These are phyloP conservation scores for Pseudomyrmex pallidus DNA, from an alignment of 1,140 invertebrate species.

Conservation along the genomic window DNA sequence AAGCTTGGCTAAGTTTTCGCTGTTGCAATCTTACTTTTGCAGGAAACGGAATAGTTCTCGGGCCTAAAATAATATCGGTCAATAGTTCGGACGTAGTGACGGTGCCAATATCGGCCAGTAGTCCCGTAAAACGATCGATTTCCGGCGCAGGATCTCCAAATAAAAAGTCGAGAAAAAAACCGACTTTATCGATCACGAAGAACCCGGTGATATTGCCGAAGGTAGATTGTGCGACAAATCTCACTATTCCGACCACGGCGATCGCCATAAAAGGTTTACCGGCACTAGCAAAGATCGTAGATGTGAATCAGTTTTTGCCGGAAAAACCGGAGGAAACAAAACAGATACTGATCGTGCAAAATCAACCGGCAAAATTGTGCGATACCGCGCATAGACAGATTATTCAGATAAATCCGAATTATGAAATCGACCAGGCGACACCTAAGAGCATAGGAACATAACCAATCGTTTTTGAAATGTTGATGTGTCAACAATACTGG, in stretches of 20 bases:
- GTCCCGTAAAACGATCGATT: conserved; percentile 38
- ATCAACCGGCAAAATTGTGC: conserved; percentile 52
- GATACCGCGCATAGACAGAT: conserved; percentile 66
- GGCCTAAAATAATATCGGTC: conserved; percentile 76
- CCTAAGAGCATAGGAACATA: conserved; percentile 73
- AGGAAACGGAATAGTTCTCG: conserved; percentile 75
- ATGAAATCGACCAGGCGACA: conserved; percentile 70
- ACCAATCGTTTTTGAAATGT: conserved; percentile 16
- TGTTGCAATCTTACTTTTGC: conserved; percentile 10
- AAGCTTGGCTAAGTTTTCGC: no score
- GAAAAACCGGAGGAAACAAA: conserved; percentile 64
- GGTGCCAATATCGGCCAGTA: conserved; percentile 38
- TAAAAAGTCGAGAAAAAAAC: conserved; percentile 50
- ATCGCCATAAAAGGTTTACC: conserved; percentile 65
- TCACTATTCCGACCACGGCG: conserved; percentile 53
- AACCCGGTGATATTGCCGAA: conserved; percentile 78
- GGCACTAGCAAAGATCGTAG: conserved; percentile 68
- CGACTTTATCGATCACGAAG: conserved; percentile 50
- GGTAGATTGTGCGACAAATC: conserved; percentile 58
- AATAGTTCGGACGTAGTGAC: conserved; percentile 58
- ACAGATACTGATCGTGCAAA: conserved; percentile 75
- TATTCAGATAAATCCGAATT: conserved; percentile 76
- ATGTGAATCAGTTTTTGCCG: conserved; percentile 63
- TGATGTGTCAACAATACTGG: not conserved
- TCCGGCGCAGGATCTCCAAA: conserved; percentile 27